Conservation (phyloP, 30 jellyfish, hydroid and myxozoan genomes). For the Turritopsis rubra region DNA sequence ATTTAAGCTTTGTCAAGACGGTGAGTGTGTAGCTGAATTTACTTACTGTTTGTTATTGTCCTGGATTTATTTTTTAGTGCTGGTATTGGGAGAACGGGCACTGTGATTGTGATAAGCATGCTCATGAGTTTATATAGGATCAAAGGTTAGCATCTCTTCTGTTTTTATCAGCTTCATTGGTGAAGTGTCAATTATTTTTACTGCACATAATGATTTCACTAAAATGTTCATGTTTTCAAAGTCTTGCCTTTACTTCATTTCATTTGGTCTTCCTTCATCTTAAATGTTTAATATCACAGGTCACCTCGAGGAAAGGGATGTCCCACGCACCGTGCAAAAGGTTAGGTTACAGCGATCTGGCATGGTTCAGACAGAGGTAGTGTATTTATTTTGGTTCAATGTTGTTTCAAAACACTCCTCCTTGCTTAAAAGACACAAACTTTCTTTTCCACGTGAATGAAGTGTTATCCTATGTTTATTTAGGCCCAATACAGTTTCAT, state of each 20-base stretch:
- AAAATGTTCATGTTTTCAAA: no score
- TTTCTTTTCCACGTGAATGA: no score
- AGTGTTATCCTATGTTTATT: conserved; percentile 2
- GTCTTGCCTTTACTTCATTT: no score
- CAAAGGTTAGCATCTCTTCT: conserved; percentile 39
- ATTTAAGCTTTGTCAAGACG: background rate
- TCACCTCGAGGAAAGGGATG: conserved; percentile 63
- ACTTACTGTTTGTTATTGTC: background rate
- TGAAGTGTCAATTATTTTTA: no score
- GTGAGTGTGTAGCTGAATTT: background rate
- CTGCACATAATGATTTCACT: no score
- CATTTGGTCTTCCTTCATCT: no score
- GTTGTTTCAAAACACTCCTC: background rate
- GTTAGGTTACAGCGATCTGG: conserved; percentile 89
- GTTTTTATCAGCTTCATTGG: background rate
- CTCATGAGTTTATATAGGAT: conserved; percentile 47
- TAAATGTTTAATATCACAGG: conserved; percentile 24
- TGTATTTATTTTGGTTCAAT: no score
- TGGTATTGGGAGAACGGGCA: conserved; percentile 92
- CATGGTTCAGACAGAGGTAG: conserved; percentile 94
- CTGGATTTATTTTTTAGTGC: conserved; percentile 80
- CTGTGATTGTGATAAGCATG: conserved; percentile 68
- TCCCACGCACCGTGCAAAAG: conserved; percentile 67
- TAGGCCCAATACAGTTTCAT: conserved; percentile 74
- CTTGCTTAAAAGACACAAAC: background rate